Conservation (phyloP, 1,140 invertebrate genomes). For the Geopemphigus sp. region DNA sequence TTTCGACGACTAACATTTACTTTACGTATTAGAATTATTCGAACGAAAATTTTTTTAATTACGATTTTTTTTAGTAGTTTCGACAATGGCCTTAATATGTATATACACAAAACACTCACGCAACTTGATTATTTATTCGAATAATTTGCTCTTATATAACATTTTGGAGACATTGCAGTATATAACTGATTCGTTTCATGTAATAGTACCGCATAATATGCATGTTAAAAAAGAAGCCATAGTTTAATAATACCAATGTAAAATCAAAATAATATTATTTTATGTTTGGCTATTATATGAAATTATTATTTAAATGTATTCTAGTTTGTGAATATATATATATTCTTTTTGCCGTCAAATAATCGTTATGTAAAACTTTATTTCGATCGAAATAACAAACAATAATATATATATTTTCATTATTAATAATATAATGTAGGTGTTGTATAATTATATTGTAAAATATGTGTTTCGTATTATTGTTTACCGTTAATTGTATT, state of each 20-base stretch:
- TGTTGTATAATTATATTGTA: no score
- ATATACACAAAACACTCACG: no score
- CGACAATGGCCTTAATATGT: not conserved
- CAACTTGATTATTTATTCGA: constrained; percentile 21
- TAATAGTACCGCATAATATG: not conserved
- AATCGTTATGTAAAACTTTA: no score
- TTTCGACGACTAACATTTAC: not conserved
- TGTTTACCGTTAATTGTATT: no score
- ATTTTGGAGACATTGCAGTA: not conserved
- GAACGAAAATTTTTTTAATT: not conserved
- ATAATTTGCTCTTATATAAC: constrained; percentile 22
- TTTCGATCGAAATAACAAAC: no score
- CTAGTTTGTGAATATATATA: no score
- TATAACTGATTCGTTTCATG: constrained; percentile 18
- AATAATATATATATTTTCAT: no score
- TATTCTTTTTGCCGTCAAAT: no score
- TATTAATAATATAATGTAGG: no score
- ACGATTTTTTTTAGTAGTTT: not conserved
- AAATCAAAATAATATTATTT: not conserved
- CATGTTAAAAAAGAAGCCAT: constrained; percentile 32
- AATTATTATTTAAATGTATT: no score
- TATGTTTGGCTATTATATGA: not conserved
- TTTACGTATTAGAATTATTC: not conserved
- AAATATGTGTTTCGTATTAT: no score
- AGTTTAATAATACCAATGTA: constrained; percentile 8